These are phyloP conservation scores for Taurulus bubalis DNA, from an alignment of 2,113 vertebrate genomes.

Conservation along the genomic window DNA sequence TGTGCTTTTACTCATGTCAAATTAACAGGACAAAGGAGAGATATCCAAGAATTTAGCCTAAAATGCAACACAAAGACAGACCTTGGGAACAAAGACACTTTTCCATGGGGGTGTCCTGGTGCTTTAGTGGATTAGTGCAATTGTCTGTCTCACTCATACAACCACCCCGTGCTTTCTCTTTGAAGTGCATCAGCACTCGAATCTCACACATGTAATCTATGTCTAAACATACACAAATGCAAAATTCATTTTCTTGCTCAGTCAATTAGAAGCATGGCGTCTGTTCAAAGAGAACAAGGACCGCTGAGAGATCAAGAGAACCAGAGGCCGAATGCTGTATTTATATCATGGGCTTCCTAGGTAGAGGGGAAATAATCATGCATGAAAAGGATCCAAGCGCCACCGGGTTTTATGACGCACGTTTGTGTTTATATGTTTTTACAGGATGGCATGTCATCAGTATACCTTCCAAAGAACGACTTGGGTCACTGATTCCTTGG, in stretches of 20 bases:
- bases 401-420: conserved; percentile 19
- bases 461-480: background rate
- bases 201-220: background rate
- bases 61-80: conserved; percentile 35
- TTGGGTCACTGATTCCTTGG: accelerated
- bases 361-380: conserved; percentile 2
- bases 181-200: conserved; percentile 1
- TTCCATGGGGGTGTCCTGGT: conserved; percentile 15
- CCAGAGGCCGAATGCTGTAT: conserved; percentile 2
- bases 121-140: conserved; percentile 28
- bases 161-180: background rate
- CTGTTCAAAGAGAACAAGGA: conserved; percentile 1
- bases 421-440: background rate
- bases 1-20: background rate
- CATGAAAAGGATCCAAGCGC: conserved; percentile 26
- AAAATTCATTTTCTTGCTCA: background rate
- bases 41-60: conserved; percentile 44
- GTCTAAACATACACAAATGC: background rate
- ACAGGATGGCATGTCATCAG: background rate
- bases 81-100: conserved; percentile 39
- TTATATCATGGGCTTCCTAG: conserved; percentile 10
- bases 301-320: conserved; percentile 4
- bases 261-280: background rate
- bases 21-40: conserved; percentile 39
- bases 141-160: conserved; percentile 24